Evolutionary conservation across 2,113 vertebrate species (phyloP).

Genomic region (Oncorhynchus keta): DNA sequence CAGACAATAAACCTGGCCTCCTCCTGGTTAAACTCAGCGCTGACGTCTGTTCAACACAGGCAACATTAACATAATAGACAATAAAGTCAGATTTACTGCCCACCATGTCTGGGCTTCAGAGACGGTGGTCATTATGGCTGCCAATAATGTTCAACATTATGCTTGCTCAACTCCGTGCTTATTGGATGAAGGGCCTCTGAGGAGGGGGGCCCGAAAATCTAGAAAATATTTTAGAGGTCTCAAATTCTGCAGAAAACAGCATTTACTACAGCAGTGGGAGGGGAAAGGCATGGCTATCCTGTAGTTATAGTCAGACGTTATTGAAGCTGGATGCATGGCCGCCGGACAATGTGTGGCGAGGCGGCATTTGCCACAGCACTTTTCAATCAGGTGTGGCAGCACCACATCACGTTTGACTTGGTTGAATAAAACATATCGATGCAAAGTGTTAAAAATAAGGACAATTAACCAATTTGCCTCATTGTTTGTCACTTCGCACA

Average conservation of each 20-base stretch:
- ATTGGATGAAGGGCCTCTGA: background rate
- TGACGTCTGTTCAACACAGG: conserved; percentile 9
- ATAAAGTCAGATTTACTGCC: conserved; percentile 6
- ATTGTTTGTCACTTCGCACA: too few relatives aligned
- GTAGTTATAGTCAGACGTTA: background rate
- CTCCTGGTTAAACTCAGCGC: background rate
- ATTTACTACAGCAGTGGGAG: background rate
- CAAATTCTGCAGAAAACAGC: background rate
- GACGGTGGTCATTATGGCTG: background rate
- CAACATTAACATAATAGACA: conserved; percentile 12
- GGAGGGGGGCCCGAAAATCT: background rate
- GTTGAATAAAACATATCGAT: too few relatives aligned
- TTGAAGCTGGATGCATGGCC: background rate
- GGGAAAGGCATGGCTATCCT: background rate
- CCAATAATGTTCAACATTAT: conserved; percentile 9
- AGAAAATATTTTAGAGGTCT: background rate
- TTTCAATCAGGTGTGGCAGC: too few relatives aligned
- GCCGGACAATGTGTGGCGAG: too few relatives aligned
- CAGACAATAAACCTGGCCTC: background rate
- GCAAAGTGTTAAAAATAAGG: too few relatives aligned
- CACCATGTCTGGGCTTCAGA: background rate
- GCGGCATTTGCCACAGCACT: too few relatives aligned
- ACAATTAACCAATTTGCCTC: too few relatives aligned
- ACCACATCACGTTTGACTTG: too few relatives aligned
- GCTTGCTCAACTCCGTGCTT: background rate